phyloP scores from a whole-genome alignment of 2,888 invertebrate genomes.

The Aspidiotus rigidus region DNA sequence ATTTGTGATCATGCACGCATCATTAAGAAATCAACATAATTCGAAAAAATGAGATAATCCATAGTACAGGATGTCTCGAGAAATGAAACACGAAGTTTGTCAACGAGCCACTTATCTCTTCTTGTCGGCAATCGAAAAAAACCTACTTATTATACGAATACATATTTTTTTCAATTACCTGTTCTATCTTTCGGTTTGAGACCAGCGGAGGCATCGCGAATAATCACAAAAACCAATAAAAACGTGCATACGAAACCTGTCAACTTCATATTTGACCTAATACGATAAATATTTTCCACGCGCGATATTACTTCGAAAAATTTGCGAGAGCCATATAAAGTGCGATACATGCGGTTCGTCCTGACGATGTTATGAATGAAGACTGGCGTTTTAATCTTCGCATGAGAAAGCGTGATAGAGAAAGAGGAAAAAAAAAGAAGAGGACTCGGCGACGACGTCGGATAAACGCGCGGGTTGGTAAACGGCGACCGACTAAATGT shows the following conservation, averaged over 20 bases:
- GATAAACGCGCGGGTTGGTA: constrained; percentile 10
- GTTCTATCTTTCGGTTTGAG: constrained; percentile 28
- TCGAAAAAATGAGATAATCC: no score
- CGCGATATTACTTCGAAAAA: constrained; percentile 14
- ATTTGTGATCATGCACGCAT: no score
- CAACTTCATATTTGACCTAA: background rate
- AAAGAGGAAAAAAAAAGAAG: background rate
- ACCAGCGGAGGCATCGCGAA: constrained; percentile 23
- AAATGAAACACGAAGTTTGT: no score
- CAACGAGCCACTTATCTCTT: no score
- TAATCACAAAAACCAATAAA: constrained; percentile 17
- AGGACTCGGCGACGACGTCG: constrained; percentile 21
- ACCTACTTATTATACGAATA: no score
- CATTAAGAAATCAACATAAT: no score
- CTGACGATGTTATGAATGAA: constrained; percentile 6
- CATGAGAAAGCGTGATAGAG: constrained; percentile 1
- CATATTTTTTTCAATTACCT: constrained; percentile 17
- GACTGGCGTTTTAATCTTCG: constrained; percentile 13
- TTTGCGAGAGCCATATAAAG: constrained; percentile 20
- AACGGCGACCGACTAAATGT: constrained; percentile 33
- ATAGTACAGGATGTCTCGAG: background rate
- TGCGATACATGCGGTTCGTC: constrained; percentile 3
- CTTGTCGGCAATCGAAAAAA: no score
- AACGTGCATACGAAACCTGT: background rate
- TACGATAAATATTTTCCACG: background rate